phyloP scores from a whole-genome alignment of 1,140 invertebrate species.

The Aporrectodea caliginosa region DNA sequence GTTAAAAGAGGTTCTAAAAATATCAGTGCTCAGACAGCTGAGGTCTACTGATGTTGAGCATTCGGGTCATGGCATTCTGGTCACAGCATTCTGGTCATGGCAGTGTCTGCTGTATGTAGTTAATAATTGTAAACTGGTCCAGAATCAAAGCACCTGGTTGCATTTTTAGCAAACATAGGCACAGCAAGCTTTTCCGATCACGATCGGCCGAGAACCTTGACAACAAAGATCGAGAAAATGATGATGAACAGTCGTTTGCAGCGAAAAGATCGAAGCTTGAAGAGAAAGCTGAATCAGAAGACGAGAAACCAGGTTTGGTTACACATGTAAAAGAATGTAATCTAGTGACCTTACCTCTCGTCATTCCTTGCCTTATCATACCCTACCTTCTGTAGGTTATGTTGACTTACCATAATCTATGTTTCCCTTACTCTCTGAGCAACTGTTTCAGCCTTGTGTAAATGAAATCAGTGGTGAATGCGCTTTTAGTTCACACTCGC shows the following conservation, averaged over 20 bases:
- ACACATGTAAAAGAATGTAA: background rate
- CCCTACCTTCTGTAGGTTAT: background rate
- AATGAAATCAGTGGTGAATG: too few species aligned
- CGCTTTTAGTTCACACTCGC: too few species aligned
- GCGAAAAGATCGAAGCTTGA: background rate
- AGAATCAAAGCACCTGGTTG: background rate
- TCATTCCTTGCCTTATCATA: background rate
- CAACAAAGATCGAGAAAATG: background rate
- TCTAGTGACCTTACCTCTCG: too few species aligned
- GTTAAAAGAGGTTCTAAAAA: too few species aligned
- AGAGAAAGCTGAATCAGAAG: background rate
- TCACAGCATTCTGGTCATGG: too few species aligned
- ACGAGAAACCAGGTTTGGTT: background rate
- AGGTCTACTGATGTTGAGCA: too few species aligned
- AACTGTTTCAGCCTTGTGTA: too few species aligned
- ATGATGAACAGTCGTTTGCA: background rate
- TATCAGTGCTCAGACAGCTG: too few species aligned
- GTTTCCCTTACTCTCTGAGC: too few species aligned
- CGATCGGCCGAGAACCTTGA: constrained; percentile 63
- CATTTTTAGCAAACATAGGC: constrained; percentile 65
- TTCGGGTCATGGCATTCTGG: too few species aligned
- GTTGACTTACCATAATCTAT: background rate
- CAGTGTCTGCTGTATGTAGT: background rate
- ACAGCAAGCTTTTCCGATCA: constrained; percentile 78
- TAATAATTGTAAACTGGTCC: background rate